Evolutionary conservation across 2,888 invertebrate species (phyloP), one percentile per base, ranked within the genome.

Genomic region (Ichneumoninae sp.): DNA sequence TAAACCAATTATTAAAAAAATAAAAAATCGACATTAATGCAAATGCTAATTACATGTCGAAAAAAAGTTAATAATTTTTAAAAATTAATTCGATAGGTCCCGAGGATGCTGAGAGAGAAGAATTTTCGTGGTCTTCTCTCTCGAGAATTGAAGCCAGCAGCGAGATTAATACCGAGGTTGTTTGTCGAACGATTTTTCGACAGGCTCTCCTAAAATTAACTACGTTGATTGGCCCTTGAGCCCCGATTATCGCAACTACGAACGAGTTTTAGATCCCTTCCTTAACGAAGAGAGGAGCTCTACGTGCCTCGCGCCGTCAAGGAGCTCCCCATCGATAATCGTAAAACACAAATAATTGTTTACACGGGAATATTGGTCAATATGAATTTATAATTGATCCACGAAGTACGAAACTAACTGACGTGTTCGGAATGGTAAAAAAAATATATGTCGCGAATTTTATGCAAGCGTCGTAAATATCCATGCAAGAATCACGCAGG

Each of bases 131-230:
- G 10, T 19, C 19, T 36, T 19, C 36, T 26, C n/a, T 26, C 40
- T 40, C 33, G 8, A 62, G 13, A 6, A 74, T 69, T 52, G 79
- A 74, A 71, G 52, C 13, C 19, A 40, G 19, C 13, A 60, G 68
- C 54, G 69, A 88, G 90, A 91, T 92, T 90, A 90, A 87, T 88
- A 84, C 86, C 85, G 85, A 88, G 88, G 90, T 89, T 91, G 90
- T 91, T 91, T 91, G 89, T 88, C 69, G 82, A 90, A 70, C 87
- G 89, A 91, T 91, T 91, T 91, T 91, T 90, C 88, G 85, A 87
- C 86, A 74, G 83, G 66, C 74, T 86, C 80, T 87, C 83, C 85
- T 86, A 75, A 91, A 91, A 91, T 91, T 90, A 91, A 87, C 87
- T 83, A 80, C 80, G 80, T 83, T 87, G 89, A 89, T 90, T 89